These are phyloP conservation scores for Amyelois transitella DNA, from an alignment of 1,140 invertebrate species.

Conservation along the genomic window DNA sequence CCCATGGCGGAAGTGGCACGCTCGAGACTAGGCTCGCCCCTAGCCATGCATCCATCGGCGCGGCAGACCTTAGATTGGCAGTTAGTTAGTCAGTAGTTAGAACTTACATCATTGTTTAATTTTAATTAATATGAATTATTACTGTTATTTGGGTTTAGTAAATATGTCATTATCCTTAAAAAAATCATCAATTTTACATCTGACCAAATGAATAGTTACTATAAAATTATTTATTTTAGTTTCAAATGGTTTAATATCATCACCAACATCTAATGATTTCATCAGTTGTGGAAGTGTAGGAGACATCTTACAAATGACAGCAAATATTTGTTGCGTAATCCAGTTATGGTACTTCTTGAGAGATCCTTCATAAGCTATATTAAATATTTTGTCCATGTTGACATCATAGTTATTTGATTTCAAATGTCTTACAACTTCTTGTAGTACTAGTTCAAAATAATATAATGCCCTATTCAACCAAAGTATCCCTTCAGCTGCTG, in stretches of 20 bases:
- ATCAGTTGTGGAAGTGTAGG: conserved; percentile 52
- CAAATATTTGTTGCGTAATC: conserved; percentile 79
- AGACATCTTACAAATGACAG: conserved; percentile 69
- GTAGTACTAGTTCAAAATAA: conserved; percentile 77
- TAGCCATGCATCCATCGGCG: no score
- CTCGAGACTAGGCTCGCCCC: no score
- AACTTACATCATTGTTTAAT: no score
- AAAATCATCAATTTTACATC: conserved; percentile 53
- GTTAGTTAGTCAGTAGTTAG: no score
- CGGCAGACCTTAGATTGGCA: no score
- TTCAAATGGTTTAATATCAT: conserved; percentile 37
- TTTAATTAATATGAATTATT: no score
- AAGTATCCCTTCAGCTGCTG: conserved; percentile 77
- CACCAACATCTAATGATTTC: conserved; percentile 46
- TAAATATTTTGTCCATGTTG: conserved; percentile 75
- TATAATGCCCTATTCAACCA: conserved; percentile 81
- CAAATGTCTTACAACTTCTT: conserved; percentile 69
- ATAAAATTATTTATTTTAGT: conserved; percentile 36
- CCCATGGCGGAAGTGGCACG: no score
- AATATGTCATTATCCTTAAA: conserved; percentile 40
- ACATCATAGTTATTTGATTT: conserved; percentile 60
- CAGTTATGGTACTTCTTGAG: conserved; percentile 80
- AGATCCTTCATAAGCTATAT: conserved; percentile 77
- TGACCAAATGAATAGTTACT: conserved; percentile 44
- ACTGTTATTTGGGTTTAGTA: conserved; percentile 4